phyloP scores from a whole-genome alignment of 2,113 vertebrate genomes.

The Rhadina sibilatrix region DNA sequence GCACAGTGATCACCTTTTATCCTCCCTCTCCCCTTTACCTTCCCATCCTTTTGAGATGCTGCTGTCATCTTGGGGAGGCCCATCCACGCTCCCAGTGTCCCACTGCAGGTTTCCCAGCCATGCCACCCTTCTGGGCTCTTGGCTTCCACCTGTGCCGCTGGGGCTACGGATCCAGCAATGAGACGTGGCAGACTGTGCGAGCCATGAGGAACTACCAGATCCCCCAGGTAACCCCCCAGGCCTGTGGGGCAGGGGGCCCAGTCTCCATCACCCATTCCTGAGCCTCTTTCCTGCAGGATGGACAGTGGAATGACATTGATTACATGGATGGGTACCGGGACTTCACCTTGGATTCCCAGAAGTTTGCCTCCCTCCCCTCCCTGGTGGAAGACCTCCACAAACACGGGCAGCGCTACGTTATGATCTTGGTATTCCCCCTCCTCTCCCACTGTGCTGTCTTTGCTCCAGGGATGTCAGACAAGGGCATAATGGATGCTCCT shows the following conservation, averaged over 20 bases:
- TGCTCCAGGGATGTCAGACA: not conserved
- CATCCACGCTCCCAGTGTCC: not conserved
- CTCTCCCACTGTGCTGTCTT: not conserved
- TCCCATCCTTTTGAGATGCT: not conserved
- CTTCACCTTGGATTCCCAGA: slow-evolving; percentile 78
- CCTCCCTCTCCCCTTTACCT: not conserved
- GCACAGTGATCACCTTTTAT: not conserved
- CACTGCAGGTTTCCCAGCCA: slow-evolving; percentile 74
- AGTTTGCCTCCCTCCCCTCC: slow-evolving; percentile 76
- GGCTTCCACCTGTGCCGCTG: slow-evolving; percentile 90
- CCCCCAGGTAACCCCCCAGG: slow-evolving; percentile 59
- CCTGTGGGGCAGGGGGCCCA: not conserved
- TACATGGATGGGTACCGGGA: slow-evolving; percentile 86
- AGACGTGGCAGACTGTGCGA: slow-evolving; percentile 81
- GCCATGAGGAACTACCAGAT: slow-evolving; percentile 78
- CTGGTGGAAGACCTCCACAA: slow-evolving; percentile 77
- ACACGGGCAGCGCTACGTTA: slow-evolving; percentile 62
- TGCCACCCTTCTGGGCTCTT: slow-evolving; percentile 85
- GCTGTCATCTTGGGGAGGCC: not conserved
- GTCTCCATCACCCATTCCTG: not conserved
- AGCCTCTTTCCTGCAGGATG: slow-evolving; percentile 71
- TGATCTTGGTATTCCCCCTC: slow-evolving; percentile 80
- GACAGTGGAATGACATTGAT: slow-evolving; percentile 80
- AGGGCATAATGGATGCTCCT: rapidly evolving
- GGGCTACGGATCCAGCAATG: slow-evolving; percentile 81